These are phyloP conservation scores for Marronus borbonicus DNA, from an alignment of 2,888 invertebrate species.

Conservation along the genomic window DNA sequence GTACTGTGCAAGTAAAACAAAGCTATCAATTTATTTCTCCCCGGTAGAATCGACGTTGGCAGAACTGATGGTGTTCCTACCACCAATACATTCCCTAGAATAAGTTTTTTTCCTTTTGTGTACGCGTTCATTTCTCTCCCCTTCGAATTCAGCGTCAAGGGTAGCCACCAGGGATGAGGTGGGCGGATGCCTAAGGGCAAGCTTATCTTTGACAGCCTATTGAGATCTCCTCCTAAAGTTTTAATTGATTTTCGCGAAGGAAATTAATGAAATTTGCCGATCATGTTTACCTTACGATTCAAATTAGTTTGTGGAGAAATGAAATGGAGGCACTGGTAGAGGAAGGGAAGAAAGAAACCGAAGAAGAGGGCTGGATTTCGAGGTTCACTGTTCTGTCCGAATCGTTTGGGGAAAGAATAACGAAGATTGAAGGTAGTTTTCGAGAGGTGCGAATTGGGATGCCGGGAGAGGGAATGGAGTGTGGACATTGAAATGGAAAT, in stretches of 20 bases:
- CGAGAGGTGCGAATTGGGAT: neutral
- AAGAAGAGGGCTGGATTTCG: neutral
- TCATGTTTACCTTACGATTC: slow-evolving; percentile 54
- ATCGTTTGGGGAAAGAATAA: neutral
- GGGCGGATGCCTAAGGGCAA: slow-evolving; percentile 49
- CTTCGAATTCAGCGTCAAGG: too few relatives aligned
- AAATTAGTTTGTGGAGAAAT: slow-evolving; percentile 54
- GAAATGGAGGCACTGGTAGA: neutral
- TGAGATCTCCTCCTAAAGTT: slow-evolving; percentile 58
- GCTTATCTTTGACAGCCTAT: slow-evolving; percentile 61
- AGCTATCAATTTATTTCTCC: neutral
- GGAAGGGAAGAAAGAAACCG: neutral
- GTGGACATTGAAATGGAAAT: too few relatives aligned
- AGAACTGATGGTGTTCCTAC: too few relatives aligned
- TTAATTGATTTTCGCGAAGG: slow-evolving; percentile 61
- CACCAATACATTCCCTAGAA: too few relatives aligned
- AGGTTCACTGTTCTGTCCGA: too few relatives aligned
- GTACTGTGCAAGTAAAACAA: too few relatives aligned
- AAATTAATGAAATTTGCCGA: slow-evolving; percentile 62
- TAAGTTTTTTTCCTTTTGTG: too few relatives aligned
- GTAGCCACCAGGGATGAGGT: too few relatives aligned
- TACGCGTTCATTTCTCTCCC: too few relatives aligned
- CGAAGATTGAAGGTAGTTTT: neutral
- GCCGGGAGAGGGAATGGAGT: neutral
- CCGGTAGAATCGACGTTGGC: neutral